Evolutionary conservation across 2,797 vertebrate genomes (phyloP), one percentile per base, ranked within the genome.

Genomic region (Adelosebastes latens): DNA sequence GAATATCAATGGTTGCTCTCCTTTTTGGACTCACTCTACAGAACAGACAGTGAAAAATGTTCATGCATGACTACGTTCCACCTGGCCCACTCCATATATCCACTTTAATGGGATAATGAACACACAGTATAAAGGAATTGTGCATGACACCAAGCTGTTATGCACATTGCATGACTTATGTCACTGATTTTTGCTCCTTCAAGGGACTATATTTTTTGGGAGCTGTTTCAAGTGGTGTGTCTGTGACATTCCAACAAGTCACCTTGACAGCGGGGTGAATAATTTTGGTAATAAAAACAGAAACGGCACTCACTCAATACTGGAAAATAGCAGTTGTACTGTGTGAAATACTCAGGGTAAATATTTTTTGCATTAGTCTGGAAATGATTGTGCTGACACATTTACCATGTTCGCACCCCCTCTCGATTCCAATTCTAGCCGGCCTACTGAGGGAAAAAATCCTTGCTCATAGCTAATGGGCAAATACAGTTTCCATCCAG

Each of bases 1-100:
- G 94, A 95, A 95, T 95, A 94, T 91, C 93, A 94, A 95, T 94
- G 90, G 82, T 77, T 85, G 87, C 88, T 93, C 92, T 87, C 82
- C 88, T 92, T 91, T 49, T 93, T 87, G 88, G 90, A 89, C 83
- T 90, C 87, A 81, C 89, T 84, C 85, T 90, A 91, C 89, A 93
- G 92, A 93, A 92, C 84, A 92, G 91, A 92, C 88, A 90, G 90
- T 90, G 85, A 92, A 89, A 93, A 88, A 92, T 92, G 91, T 93
- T 92, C 89, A 92, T 90, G 90, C 87, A 90, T 93, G 90, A 93
- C 89, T 84, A 88, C 56, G 49, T 90, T 92, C 85, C 89, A 91
- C 91, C 88, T 91, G 85, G 86, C 83, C 79, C 79, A 69, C 84
- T 87, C 85, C 80, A 88, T 92, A 92, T 91, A 91, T 90, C 81